These are phyloP conservation scores for Speoplatyrhinus poulsoni DNA, from an alignment of 2,113 vertebrate species.

Conservation along the genomic window DNA sequence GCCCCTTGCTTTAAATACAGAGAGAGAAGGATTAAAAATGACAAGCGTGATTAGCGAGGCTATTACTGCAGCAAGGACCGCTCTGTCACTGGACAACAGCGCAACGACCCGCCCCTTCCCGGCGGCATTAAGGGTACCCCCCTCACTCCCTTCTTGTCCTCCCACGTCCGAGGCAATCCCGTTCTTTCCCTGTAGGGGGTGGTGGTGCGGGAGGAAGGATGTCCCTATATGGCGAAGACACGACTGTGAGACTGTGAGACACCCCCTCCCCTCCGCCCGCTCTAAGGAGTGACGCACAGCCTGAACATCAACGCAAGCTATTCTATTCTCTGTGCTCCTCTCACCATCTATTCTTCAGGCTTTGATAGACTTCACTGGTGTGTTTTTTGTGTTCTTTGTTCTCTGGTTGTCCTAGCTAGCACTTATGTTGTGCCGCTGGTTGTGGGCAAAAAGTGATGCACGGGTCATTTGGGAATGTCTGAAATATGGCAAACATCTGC, in stretches of 20 bases:
- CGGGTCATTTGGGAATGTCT: not conserved
- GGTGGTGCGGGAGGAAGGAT: too few relatives aligned
- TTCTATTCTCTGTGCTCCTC: not conserved
- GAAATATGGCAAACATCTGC: not conserved
- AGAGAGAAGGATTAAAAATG: constrained; percentile 72
- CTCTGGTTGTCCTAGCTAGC: not conserved
- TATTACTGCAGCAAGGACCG: constrained; percentile 52
- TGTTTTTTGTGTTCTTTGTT: not conserved
- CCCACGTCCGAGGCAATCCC: too few relatives aligned
- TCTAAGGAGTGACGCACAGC: not conserved
- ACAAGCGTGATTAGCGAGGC: constrained; percentile 71
- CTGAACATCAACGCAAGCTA: not conserved
- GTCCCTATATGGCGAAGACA: too few relatives aligned
- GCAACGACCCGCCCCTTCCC: constrained; percentile 31
- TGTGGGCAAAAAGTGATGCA: not conserved
- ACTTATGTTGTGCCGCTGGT: not conserved
- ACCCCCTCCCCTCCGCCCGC: too few relatives aligned
- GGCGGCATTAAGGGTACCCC: constrained; percentile 14
- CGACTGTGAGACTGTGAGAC: too few relatives aligned
- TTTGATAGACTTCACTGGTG: not conserved
- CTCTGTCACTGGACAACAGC: constrained; percentile 47
- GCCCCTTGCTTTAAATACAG: constrained; percentile 69
- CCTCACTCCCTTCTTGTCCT: too few relatives aligned
- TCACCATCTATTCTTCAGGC: not conserved
- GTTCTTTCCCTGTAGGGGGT: too few relatives aligned